Percentiles rank a stretch among this genome's conserved stretches.
Conservation (phyloP, 2,888 invertebrate species). For the Didymodactylos carnosus region DNA sequence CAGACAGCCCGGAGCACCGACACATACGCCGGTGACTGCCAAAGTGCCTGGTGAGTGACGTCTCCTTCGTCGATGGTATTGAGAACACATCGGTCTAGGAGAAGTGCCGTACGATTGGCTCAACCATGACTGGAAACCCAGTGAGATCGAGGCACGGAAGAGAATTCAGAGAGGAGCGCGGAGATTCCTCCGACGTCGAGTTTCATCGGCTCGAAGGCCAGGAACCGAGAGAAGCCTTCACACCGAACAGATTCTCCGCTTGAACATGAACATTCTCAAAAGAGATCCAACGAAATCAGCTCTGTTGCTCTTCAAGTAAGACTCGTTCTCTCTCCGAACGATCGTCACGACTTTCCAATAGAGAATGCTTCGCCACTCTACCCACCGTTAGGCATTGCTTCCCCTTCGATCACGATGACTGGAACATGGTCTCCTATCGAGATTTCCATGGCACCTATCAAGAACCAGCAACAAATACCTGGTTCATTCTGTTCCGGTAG, state of each 20-base stretch:
- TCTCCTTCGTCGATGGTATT: no score
- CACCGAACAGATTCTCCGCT: neutral
- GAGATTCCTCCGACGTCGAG: conserved; percentile 26
- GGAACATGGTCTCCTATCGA: conserved; percentile 32
- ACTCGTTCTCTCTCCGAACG: neutral
- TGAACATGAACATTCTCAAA: neutral
- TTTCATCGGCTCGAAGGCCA: conserved; percentile 23
- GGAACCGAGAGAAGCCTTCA: neutral
- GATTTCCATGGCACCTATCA: conserved; percentile 30
- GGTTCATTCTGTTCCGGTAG: conserved; percentile 34
- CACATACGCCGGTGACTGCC: no score
- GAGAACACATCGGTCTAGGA: no score
- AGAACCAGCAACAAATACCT: conserved; percentile 29
- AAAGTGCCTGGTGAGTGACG: no score
- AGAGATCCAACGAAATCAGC: neutral
- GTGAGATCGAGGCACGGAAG: conserved; percentile 27
- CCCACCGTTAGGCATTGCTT: conserved; percentile 28
- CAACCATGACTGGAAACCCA: conserved; percentile 22
- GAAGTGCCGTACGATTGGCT: no score
- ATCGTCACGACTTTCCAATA: conserved; percentile 8
- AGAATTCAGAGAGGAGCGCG: conserved; percentile 29
- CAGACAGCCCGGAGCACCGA: no score
- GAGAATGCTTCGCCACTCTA: conserved; percentile 28
- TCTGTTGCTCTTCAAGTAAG: neutral
- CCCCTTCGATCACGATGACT: conserved; percentile 31